Base-by-base conservation (phyloP, 2,113 vertebrate species). In the Lamprotornis superbus region DNA sequence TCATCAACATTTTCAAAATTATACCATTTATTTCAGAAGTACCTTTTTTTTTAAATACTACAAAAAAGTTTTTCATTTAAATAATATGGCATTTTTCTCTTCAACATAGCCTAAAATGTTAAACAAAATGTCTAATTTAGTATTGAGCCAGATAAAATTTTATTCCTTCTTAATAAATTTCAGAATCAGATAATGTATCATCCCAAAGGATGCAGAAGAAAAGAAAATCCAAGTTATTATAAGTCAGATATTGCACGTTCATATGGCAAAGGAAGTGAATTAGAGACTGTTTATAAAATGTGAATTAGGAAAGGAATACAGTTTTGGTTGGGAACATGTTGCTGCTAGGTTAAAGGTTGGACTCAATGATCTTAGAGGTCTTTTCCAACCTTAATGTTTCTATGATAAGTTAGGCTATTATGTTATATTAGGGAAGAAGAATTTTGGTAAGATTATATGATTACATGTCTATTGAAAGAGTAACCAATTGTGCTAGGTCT, bases 131-230 rank as follows among this genome's bases (percentile, higher is more conserved):
- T 4, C 18, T 63, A 53, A 53, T 57, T 63, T 67, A 75, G 3
- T 57, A 14, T 56, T 39, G 4, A 70, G 7, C 3, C 15, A 47
- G 27, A 40, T 24, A 22, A 69, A 24, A 0, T 52, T 91, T 91
- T 11, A 39, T 82, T 74, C 6, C 4, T 65, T 83, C 17, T 49
- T 37, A 78, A 60, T n/a, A 64, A 77, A 77, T 40, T 37, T 55
- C n/a, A 3, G 5, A 85, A 59, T 42, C 15, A 46, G 37, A n/a
- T 39, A 65, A 78, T 0, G 0, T n/a, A 52, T 42, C 20, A 56
- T 60, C 12, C 5, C 35, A 56, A 78, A 69, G 21, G 12, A 60
- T 44, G 24, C 10, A 82, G 65, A 74, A 67, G 4, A 65, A 85
- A 88, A 71, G 27, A 40, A 86, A 67, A 15, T 55, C 6, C 18